These are phyloP conservation scores for Phengaris arion DNA, from an alignment of 2,888 invertebrate species.

Conservation along the genomic window DNA sequence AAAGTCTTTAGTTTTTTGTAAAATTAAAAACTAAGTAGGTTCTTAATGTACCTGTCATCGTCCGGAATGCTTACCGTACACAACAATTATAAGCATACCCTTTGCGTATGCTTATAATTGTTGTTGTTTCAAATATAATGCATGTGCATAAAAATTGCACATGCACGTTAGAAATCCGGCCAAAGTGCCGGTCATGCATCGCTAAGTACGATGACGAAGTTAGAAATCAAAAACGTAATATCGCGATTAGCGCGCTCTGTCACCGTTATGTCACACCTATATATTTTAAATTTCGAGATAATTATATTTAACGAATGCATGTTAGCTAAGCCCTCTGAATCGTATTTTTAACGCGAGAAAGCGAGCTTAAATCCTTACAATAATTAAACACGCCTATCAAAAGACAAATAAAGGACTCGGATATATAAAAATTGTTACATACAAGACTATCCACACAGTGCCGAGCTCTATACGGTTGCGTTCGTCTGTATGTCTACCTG, in stretches of 20 bases:
- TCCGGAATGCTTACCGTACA: too few species aligned
- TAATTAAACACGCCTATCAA: conserved; percentile 11
- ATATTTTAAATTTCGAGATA: too few species aligned
- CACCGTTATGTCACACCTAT: too few species aligned
- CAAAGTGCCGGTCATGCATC: too few species aligned
- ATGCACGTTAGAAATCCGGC: background rate
- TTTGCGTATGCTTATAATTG: background rate
- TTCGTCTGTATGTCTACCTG: background rate
- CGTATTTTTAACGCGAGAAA: conserved; percentile 21
- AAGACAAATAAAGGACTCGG: conserved; percentile 10
- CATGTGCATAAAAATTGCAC: background rate
- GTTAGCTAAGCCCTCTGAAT: background rate
- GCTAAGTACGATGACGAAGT: too few species aligned
- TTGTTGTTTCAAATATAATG: too few species aligned
- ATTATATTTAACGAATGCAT: too few species aligned
- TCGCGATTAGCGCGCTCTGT: too few species aligned
- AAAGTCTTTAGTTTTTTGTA: too few species aligned
- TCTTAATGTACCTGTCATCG: background rate
- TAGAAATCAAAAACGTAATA: too few species aligned
- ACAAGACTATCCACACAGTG: background rate
- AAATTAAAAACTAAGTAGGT: too few species aligned
- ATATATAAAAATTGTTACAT: background rate
- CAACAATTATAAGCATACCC: too few species aligned
- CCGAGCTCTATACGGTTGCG: background rate
- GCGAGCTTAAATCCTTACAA: background rate